Base-by-base conservation (phyloP, 2,888 invertebrate species). In the Ecdyonurus torrentis region DNA sequence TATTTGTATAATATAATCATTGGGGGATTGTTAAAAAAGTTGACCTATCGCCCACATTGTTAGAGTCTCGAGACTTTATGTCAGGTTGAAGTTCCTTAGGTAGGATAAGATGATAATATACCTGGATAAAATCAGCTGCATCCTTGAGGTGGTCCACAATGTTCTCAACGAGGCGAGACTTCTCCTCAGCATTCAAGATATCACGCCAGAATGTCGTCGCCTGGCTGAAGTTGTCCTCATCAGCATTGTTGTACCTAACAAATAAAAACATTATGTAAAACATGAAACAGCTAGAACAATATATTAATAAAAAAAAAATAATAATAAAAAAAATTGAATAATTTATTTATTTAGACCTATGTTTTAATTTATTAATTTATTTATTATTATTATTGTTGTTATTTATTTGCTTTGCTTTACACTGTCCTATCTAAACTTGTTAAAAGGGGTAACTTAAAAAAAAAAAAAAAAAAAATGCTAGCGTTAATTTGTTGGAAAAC, bases 201-300 rank as follows among this genome's bases (percentile, higher is more conserved):
- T 87, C 82, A 69, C 80, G 81, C 82, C 89, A 98, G 75, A 96
- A 92, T 1, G 76, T 71, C 22, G 84, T 83, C 0, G 87, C 85
- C 76, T 99, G 98, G 1, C 85, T 79, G 76, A 84, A 96, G 75
- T 98, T 94, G 73, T 97, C 96, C 68, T 95, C 94, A 72, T 89
- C 86, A 1, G 83, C 84, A 64, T 85, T 84, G 71, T 91, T 87
- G 72, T 85, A 88, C 64, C 91, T 72, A 65, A 20, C 64, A 63
- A 52, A 61, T 60, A 24, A 58, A 53, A 59, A n/a, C n/a, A n/a
- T n/a, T n/a, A 25, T 53, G 19, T 22, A 19, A 20, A 19, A n/a
- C 24, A 52, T 24, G 18, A 5, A 52, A 20, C n/a, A 1, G n/a
- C 2, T 2, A 19, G 1, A n/a, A 24, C 25, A 25, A 25, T 23